Evolutionary conservation across 2,113 vertebrate species (phyloP).

Genomic region (Laterallus jamaicensis): DNA sequence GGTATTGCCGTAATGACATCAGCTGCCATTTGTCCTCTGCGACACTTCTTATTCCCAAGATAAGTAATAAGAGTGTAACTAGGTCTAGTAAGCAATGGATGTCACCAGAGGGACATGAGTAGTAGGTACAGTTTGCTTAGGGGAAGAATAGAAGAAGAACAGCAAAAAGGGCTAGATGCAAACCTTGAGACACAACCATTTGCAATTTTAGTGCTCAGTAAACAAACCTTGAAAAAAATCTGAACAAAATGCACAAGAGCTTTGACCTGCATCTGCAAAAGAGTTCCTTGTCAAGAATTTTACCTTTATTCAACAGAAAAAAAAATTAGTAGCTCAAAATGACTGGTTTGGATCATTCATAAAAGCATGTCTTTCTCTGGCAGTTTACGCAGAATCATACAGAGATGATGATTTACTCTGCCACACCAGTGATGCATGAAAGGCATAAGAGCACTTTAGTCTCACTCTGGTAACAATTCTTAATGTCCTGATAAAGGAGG

Average conservation of each 20-base stretch:
- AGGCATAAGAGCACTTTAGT: neutral
- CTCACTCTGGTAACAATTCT: neutral
- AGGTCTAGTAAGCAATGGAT: neutral
- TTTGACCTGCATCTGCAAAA: neutral
- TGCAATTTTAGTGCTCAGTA: neutral
- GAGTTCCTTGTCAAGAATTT: neutral
- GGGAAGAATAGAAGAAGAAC: neutral
- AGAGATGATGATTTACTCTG: constrained; percentile 19
- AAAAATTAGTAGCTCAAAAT: neutral
- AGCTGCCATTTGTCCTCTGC: neutral
- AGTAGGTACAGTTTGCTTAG: neutral
- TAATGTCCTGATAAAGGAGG: neutral
- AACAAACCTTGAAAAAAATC: neutral
- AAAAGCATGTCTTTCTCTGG: neutral
- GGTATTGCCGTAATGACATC: neutral
- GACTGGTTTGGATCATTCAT: neutral
- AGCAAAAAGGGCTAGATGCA: neutral
- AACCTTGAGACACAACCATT: neutral
- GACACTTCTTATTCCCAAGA: neutral
- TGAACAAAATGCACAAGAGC: neutral
- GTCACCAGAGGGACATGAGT: neutral
- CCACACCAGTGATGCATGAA: constrained; percentile 26
- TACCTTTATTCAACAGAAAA: neutral
- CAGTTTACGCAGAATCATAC: neutral
- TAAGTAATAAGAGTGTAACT: neutral